Evolutionary conservation across 2,888 invertebrate genomes (phyloP), one percentile per base, ranked within the genome.

Genomic region (Tricholauxania praeusta): DNA sequence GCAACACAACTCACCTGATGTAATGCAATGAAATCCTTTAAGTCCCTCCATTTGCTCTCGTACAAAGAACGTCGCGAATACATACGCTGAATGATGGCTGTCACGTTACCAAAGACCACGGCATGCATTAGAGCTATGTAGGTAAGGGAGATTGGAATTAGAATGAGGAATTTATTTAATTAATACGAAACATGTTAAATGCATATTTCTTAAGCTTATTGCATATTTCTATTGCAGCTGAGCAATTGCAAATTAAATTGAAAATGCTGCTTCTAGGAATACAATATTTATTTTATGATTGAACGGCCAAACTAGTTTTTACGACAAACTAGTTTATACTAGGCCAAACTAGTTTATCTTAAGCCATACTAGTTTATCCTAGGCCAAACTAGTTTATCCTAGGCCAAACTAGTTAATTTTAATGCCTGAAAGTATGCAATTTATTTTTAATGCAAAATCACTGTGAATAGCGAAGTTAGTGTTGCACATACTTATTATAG

Each of bases 81-180:
- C 96, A 98, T 97, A 80, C 98, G 90, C 87, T 98, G 98, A 84
- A 98, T 98, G 82, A 98, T 97, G 70, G 98, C 97, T 17, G 98
- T 98, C 80, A 98, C 98, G 88, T 98, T 98, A 86, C 98, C 98
- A 86, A 98, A 98, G 57, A 98, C 97, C 71, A 97, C 96, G 22
- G 98, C 98, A 88, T 98, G 98, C 98, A 98, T 98, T 83, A 98
- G 90, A 63, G 98, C 98, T 98, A 75, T 14, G 70, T 70, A n/a
- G n/a, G n/a, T n/a, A 65, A 62, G 72, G 57, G 65, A 49, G 67
- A 64, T 71, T 55, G 67, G 64, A 51, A 22, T 51, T 15, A 52
- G 22, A 70, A 51, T 67, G 49, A 51, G 63, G 49, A 32, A 12
- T 68, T 72, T 14, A 12, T 57, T 32, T 17, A 14, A 17, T 14